These are phyloP conservation scores for Heliconius himera DNA, from an alignment of 1,140 invertebrate species.

Conservation along the genomic window DNA sequence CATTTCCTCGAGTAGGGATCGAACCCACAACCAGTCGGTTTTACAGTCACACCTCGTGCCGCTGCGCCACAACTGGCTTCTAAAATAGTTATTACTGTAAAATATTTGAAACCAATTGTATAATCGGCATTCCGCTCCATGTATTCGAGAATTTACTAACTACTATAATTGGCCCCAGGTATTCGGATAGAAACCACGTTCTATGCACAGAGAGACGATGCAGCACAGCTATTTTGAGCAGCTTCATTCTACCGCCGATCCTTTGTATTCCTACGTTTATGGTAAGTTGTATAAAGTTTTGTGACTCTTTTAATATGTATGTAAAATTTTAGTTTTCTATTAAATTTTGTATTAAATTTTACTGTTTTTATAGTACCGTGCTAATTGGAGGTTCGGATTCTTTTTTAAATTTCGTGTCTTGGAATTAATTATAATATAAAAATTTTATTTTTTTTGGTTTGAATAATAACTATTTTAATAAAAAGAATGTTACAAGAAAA, in stretches of 20 bases:
- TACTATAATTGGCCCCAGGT: slow-evolving; percentile 52
- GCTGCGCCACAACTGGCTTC: too few species aligned
- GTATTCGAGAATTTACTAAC: not conserved
- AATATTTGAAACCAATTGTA: not conserved
- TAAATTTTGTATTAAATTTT: too few species aligned
- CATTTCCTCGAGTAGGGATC: too few species aligned
- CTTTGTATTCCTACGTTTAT: slow-evolving; percentile 91
- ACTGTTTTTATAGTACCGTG: too few species aligned
- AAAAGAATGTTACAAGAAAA: too few species aligned
- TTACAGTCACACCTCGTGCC: too few species aligned
- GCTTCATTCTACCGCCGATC: slow-evolving; percentile 88
- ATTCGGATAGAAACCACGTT: slow-evolving; percentile 75
- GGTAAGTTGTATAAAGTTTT: slow-evolving; percentile 65
- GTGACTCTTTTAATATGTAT: not conserved
- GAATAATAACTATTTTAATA: too few species aligned
- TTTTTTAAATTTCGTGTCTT: too few species aligned
- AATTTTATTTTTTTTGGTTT: too few species aligned
- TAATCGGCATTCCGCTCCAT: slow-evolving; percentile 13
- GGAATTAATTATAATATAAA: too few species aligned
- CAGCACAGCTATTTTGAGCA: slow-evolving; percentile 87
- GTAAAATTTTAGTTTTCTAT: not conserved
- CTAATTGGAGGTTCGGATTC: too few species aligned
- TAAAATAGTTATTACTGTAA: not conserved
- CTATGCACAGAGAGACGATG: slow-evolving; percentile 87
- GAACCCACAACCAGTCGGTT: too few species aligned